Evolutionary conservation across 2,888 invertebrate genomes (phyloP).

Genomic region (Bruchidius siliquastri): DNA sequence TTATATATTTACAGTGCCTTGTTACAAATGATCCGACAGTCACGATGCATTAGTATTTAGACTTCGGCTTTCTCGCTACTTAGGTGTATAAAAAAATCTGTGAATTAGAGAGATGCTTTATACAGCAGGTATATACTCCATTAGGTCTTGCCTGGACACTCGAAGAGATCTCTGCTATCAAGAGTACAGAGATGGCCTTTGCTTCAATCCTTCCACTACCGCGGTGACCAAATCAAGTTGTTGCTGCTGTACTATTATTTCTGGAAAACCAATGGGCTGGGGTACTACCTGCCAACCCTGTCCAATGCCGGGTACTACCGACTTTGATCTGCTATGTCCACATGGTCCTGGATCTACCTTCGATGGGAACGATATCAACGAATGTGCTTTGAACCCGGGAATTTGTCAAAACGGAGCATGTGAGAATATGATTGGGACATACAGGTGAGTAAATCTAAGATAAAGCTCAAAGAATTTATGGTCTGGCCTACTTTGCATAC

Average conservation of each 20-base stretch:
- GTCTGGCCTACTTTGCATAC: no score
- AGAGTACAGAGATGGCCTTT: conserved; percentile 71
- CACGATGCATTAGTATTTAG: no score
- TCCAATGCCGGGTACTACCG: conserved; percentile 63
- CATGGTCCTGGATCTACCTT: conserved; percentile 75
- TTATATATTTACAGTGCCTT: no score
- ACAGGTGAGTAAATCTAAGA: conserved; percentile 34
- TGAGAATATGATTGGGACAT: conserved; percentile 77
- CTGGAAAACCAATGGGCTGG: conserved; percentile 73
- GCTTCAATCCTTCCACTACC: conserved; percentile 68
- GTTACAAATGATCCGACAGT: no score
- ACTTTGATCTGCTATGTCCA: conserved; percentile 70
- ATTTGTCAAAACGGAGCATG: conserved; percentile 81
- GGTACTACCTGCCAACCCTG: conserved; percentile 75
- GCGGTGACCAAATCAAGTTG: conserved; percentile 82
- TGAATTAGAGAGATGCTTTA: no score
- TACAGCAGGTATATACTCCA: background rate
- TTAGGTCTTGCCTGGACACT: conserved; percentile 69
- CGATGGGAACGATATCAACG: conserved; percentile 78
- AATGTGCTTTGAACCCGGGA: conserved; percentile 73
- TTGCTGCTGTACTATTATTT: conserved; percentile 69
- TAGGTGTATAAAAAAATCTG: no score
- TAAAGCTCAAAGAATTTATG: no score
- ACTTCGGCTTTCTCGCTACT: no score
- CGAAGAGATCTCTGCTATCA: conserved; percentile 73